phyloP scores from a whole-genome alignment of 2,113 vertebrate genomes.

The Ceratotherium simum region DNA sequence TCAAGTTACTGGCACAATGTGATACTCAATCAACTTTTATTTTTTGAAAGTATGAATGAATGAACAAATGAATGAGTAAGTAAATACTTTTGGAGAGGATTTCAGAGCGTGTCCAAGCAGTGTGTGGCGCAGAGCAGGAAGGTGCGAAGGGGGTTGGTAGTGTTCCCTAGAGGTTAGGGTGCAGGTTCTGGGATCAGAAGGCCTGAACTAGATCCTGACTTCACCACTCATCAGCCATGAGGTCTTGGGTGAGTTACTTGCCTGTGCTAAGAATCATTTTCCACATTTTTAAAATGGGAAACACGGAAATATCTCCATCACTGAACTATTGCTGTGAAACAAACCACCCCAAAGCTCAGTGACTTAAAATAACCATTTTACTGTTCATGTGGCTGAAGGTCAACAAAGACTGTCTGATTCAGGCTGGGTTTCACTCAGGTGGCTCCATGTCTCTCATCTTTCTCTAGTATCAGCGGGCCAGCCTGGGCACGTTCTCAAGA shows the following conservation, averaged over 20 bases:
- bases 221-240: neutral
- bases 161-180: neutral
- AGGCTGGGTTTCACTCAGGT: neutral
- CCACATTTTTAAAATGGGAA: neutral
- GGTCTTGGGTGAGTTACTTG: neutral
- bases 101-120: neutral
- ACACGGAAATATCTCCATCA: neutral
- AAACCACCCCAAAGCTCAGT: neutral
- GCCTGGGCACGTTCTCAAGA: neutral
- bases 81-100: neutral
- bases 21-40: neutral
- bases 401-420: neutral
- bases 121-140: neutral
- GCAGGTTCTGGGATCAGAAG: neutral
- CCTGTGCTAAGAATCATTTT: neutral
- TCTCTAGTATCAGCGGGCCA: neutral
- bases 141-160: neutral
- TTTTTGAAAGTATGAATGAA: conserved; percentile 26
- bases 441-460: neutral
- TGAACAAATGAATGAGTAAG: neutral
- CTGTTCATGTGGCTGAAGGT: neutral
- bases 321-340: neutral
- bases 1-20: neutral
- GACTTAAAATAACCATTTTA: neutral
- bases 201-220: neutral